Evolutionary conservation across 2,113 vertebrate genomes (phyloP).

Genomic region (Colistium nudipinnis): DNA sequence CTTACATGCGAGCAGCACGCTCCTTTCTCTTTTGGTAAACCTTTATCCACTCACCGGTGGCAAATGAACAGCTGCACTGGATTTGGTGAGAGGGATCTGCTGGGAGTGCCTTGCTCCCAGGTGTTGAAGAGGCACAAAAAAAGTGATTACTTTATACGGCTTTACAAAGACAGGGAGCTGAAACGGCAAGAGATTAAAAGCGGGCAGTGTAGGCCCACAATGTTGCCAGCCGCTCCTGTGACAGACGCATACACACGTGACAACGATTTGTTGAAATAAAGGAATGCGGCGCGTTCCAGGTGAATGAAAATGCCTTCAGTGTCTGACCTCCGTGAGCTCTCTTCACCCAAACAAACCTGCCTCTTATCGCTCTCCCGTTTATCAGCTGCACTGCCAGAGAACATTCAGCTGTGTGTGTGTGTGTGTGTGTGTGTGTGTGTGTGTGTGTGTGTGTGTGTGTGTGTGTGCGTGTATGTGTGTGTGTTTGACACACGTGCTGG

Average conservation of each 20-base stretch:
- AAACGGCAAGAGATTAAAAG: neutral
- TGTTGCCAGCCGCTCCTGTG: neutral
- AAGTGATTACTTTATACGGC: neutral
- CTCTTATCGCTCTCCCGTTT: conserved; percentile 57
- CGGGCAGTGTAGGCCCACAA: neutral
- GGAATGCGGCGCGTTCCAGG: conserved; percentile 51
- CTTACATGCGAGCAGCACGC: conserved; percentile 7
- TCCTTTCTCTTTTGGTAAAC: conserved; percentile 17
- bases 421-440: neutral
- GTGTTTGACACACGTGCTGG: conserved; percentile 16
- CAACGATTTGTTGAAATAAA: conserved; percentile 16
- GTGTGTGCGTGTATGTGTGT: neutral
- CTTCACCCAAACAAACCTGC: conserved; percentile 55
- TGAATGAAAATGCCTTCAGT: conserved; percentile 52
- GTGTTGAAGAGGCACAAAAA: conserved; percentile 15
- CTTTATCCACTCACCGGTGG: conserved; percentile 19
- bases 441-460: conserved; percentile 9
- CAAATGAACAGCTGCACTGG: neutral
- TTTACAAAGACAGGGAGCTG: neutral
- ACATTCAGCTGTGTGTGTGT: conserved; percentile 34
- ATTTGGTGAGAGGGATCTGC: neutral
- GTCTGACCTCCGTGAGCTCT: conserved; percentile 50
- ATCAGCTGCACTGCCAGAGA: conserved; percentile 49
- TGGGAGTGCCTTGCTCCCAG: conserved; percentile 16
- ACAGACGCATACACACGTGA: conserved; percentile 1